phyloP scores from a whole-genome alignment of 2,113 vertebrate genomes.

The Patagioenas fasciata region DNA sequence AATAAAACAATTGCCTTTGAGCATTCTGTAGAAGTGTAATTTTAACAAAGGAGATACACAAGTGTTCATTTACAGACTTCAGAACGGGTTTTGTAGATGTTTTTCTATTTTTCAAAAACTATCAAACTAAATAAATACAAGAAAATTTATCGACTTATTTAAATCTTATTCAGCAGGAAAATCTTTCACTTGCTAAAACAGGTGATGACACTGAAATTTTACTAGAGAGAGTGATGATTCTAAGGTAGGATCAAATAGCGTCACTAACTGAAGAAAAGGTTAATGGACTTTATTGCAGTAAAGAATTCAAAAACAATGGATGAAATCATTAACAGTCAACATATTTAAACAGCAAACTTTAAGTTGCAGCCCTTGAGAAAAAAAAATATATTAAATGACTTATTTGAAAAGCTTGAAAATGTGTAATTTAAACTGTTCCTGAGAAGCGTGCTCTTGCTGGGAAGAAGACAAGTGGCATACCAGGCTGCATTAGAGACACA shows the following conservation, averaged over 20 bases:
- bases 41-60: neutral
- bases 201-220: neutral
- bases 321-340: neutral
- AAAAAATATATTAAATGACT: neutral
- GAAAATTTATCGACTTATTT: neutral
- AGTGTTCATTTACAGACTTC: neutral
- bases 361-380: neutral
- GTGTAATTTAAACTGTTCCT: neutral
- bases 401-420: neutral
- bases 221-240: neutral
- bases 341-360: neutral
- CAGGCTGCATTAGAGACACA: neutral
- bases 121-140: neutral
- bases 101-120: neutral
- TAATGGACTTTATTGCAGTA: neutral
- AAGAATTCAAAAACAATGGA: neutral
- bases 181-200: neutral
- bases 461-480: accelerated
- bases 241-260: neutral
- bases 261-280: neutral
- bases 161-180: neutral
- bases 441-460: neutral
- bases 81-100: neutral
- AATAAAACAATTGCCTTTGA: neutral
- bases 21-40: neutral